Evolutionary conservation across 2,797 vertebrate species (phyloP), one percentile per base, ranked within the genome.

Genomic region (Taenioides sp.): DNA sequence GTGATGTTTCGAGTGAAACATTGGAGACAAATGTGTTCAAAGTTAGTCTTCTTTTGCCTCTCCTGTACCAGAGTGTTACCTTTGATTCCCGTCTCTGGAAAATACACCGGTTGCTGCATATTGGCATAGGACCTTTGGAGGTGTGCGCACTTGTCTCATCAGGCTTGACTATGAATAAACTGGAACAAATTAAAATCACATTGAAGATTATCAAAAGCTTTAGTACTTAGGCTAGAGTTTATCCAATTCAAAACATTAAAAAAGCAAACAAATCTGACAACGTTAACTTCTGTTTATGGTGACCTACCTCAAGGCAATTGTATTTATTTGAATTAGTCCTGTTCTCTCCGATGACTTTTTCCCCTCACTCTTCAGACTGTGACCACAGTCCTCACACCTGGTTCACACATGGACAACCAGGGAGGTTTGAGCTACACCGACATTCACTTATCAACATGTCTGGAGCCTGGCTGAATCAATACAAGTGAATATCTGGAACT

Each of bases 331-430:
- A 23, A 23, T 71, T 67, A 68, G 66, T 71, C 62, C 69, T 71
- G 66, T 79, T 74, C 69, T 80, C 84, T 85, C 20, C n/a, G 0
- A 54, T 12, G 54, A 25, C 75, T 69, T 70, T 76, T 69, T 76
- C 71, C 60, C 40, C 34, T 60, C 63, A 66, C 57, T 67, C n/a
- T 25, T 10, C 31, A 57, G 65, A 4, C 66, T 80, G 80, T 78
- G 74, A 80, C 83, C 87, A 82, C 69, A 70, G 63, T 80, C 83
- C 72, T 77, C 76, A 87, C 90, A 91, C 87, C 89, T 92, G 91
- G 84, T 79, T 77, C 81, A 79, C 91, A 92, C 82, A 90, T 91
- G 90, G 84, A 69, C 80, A 25, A 81, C 67, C 70, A 71, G 28
- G 83, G 87, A 84, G 83, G 83, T 84, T 86, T 86, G 69, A 74